Base-by-base conservation (phyloP, 2,797 vertebrate genomes). In the Enteromius thamalakanensis region DNA sequence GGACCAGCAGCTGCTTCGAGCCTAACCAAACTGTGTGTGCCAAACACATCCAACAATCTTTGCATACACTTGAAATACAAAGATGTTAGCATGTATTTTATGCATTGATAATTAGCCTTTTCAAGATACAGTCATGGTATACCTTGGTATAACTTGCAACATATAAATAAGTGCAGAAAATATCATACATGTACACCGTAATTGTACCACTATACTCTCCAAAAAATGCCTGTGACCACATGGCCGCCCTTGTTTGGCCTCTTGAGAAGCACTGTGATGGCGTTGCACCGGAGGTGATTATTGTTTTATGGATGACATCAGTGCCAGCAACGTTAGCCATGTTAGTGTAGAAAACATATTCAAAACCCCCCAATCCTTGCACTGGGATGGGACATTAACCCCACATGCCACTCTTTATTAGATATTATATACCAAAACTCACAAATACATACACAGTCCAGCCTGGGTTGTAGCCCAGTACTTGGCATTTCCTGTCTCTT, bases 1-100 rank as follows among this genome's bases (percentile, higher is more conserved):
- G 92, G 89, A 92, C 85, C 84, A 87, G 90, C 94, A 95, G 92
- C 93, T 93, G 94, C 90, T 89, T 90, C 85, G 79, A 90, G 87
- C 81, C 71, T 85, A 89, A 82, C 83, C 90, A 86, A 90, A 91
- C 60, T 53, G 79, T 51, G 74, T 86, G n/a, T 21, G 58, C 45
- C 82, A 76, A 77, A 79, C 71, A 79, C 47, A 11, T 75, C 70
- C 47, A 77, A 76, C 74, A 76, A 49, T 62, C 11, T 64, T 29
- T 37, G 45, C 42, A 64, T 37, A n/a, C 32, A 40, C 10, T n/a
- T 72, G 49, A 53, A 19, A 12, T 58, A 60, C 1, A 32, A n/a
- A 14, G 3, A 29, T n/a, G 19, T 53, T 34, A 34, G 17, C 10
- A 53, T 74, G 5, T 3, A 32, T 34, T 51, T 45, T 1, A n/a